Evolutionary conservation across 2,888 invertebrate species (phyloP).

Genomic region (Alloscopus bannaensis): DNA sequence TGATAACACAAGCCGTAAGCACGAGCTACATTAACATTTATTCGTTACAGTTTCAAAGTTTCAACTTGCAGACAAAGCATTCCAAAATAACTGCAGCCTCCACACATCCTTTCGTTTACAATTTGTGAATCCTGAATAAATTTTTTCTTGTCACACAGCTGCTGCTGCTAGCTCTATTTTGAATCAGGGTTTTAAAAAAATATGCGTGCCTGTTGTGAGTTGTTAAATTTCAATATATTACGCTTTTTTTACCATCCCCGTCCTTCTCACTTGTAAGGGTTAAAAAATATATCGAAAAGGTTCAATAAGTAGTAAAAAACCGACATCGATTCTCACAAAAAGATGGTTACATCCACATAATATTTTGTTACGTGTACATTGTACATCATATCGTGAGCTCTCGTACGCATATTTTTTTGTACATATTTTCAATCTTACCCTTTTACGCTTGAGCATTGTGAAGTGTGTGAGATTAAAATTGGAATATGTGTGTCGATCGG

Average conservation of each 20-base stretch:
- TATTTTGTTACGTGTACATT: not conserved
- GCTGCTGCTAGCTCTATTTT: constrained; percentile 7
- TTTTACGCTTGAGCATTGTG: constrained; percentile 67
- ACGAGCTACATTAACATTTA: constrained; percentile 43
- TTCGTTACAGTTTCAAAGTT: constrained; percentile 62
- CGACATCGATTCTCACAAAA: constrained; percentile 56
- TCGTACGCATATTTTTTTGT: constrained; percentile 15
- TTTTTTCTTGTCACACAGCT: constrained; percentile 16
- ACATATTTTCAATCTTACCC: constrained; percentile 55
- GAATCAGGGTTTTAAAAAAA: constrained; percentile 41
- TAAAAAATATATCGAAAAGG: constrained; percentile 52
- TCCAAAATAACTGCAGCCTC: not conserved
- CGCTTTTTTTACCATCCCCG: constrained; percentile 35
- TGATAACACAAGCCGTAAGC: constrained; percentile 29
- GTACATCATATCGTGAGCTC: no score
- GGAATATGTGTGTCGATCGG: constrained; percentile 52
- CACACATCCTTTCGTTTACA: not conserved
- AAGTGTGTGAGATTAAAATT: constrained; percentile 61
- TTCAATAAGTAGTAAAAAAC: constrained; percentile 54
- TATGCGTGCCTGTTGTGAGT: constrained; percentile 29
- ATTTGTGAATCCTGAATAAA: not conserved
- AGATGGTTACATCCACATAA: constrained; percentile 53
- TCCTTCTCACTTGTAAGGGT: constrained; percentile 57
- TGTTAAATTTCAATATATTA: constrained; percentile 49
- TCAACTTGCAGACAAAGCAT: constrained; percentile 16